Conservation (phyloP, 2,888 invertebrate genomes). For the Drosophila mercatorum region DNA sequence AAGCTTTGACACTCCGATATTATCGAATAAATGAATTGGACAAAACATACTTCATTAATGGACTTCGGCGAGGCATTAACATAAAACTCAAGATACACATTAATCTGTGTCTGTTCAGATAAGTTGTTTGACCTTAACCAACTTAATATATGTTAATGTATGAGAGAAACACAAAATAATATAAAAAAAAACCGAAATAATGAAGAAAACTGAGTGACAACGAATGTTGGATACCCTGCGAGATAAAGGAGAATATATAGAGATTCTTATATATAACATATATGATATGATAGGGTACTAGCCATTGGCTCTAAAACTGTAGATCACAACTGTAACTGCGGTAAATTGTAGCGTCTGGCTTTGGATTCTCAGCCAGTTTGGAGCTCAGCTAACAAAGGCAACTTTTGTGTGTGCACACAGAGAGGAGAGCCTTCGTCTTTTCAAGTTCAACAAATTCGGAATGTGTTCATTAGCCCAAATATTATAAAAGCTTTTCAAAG, state of each 20-base stretch:
- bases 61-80: slow-evolving; percentile 10
- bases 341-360: background rate
- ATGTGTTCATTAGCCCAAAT: background rate
- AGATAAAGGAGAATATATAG: background rate
- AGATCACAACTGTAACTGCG: background rate
- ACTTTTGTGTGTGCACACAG: background rate
- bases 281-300: background rate
- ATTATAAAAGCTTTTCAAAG: background rate
- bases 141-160: slow-evolving; percentile 39
- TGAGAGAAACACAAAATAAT: slow-evolving; percentile 5
- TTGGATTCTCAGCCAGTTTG: no score
- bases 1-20: background rate
- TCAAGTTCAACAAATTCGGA: slow-evolving; percentile 1
- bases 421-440: slow-evolving; percentile 1
- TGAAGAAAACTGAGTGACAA: background rate
- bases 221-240: background rate
- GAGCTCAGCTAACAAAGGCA: background rate
- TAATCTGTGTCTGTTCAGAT: slow-evolving; percentile 33
- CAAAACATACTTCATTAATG: slow-evolving; percentile 16
- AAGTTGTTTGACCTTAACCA: slow-evolving; percentile 50
- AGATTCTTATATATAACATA: background rate
- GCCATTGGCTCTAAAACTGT: no score
- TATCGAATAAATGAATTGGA: slow-evolving; percentile 7
- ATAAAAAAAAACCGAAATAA: background rate
- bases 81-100: slow-evolving; percentile 29